Conservation (phyloP, 2,888 invertebrate genomes). For the Conistra vaccinii region DNA sequence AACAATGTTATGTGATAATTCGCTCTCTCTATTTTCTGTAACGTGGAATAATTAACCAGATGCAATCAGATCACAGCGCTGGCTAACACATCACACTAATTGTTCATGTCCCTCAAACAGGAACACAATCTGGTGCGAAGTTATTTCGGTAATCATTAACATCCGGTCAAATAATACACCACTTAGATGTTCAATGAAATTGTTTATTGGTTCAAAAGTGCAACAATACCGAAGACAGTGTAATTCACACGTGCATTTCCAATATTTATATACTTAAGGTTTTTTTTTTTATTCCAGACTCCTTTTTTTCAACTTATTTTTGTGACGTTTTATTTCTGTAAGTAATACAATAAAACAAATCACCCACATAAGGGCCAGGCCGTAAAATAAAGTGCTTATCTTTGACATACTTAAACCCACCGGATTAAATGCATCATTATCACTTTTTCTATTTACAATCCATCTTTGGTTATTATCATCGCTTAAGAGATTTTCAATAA, state of each 20-base stretch:
- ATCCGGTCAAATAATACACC: conserved; percentile 2
- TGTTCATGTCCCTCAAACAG: conserved; percentile 34
- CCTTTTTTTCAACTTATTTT: conserved; percentile 9
- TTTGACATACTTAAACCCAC: conserved; percentile 67
- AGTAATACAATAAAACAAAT: conserved; percentile 71
- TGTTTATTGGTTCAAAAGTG: conserved; percentile 23
- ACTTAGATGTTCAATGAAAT: not conserved
- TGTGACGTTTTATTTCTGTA: conserved; percentile 70
- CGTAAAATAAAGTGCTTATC: conserved; percentile 76
- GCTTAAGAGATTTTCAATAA: conserved; percentile 63
- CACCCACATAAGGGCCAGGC: conserved; percentile 68
- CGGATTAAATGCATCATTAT: conserved; percentile 34
- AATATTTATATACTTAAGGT: too few species aligned
- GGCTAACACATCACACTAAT: conserved; percentile 43
- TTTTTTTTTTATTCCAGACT: not conserved
- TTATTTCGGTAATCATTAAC: conserved; percentile 59
- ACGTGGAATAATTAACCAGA: conserved; percentile 54
- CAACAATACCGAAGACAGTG: conserved; percentile 5
- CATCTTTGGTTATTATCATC: conserved; percentile 50
- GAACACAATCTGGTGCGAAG: conserved; percentile 14
- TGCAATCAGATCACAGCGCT: conserved; percentile 30
- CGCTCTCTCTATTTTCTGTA: conserved; percentile 50
- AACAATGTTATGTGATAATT: conserved; percentile 24
- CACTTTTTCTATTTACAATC: conserved; percentile 23
- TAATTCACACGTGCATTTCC: conserved; percentile 10